phyloP scores from a whole-genome alignment of 2,113 vertebrate genomes.

The Agelaius tricolor region DNA sequence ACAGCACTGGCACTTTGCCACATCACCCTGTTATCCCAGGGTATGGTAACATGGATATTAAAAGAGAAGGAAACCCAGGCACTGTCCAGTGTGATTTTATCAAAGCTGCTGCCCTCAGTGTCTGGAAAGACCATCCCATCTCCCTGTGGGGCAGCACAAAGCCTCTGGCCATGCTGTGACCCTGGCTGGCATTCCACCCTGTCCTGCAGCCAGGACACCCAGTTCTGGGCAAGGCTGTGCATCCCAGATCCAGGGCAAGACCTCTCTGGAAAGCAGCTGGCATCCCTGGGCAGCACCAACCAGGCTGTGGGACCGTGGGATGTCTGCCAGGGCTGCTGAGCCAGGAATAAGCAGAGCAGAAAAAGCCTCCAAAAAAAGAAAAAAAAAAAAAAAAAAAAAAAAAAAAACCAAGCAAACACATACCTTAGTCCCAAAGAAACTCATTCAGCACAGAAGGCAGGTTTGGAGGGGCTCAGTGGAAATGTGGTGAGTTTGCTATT shows the following conservation, averaged over 20 bases:
- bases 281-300: not conserved
- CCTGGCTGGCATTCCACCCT: not conserved
- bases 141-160: not conserved
- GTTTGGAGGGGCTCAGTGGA: not conserved
- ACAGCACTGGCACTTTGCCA: not conserved
- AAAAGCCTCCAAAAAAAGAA: not conserved
- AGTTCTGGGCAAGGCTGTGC: not conserved
- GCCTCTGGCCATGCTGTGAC: not conserved
- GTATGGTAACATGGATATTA: not conserved
- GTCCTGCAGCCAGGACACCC: not conserved
- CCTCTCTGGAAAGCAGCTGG: not conserved
- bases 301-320: not conserved
- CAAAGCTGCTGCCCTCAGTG: not conserved
- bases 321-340: not conserved
- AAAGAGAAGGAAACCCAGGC: not conserved
- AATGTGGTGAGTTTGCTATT: conserved; percentile 36
- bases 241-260: not conserved
- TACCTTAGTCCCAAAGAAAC: not conserved
- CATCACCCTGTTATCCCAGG: not conserved
- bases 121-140: not conserved
- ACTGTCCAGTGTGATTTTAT: not conserved
- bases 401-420: not conserved
- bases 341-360: not conserved
- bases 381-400: not conserved
- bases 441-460: conserved; percentile 7